Evolutionary conservation across 2,888 invertebrate species (phyloP).

Genomic region (Acleris sparsana): DNA sequence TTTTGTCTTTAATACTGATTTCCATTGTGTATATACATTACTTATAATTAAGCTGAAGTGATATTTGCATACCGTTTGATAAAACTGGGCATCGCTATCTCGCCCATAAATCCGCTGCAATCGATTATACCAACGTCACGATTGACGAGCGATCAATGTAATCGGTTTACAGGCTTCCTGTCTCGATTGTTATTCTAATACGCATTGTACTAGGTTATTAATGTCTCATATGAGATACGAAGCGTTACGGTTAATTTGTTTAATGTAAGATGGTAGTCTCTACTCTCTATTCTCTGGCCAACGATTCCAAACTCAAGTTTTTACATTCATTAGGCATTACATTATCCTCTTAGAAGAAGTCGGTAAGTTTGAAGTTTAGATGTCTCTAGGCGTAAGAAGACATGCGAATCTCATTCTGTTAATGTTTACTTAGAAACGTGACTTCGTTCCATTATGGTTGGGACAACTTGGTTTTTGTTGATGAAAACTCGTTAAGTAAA

Average conservation of each 20-base stretch:
- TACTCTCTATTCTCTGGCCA: constrained; percentile 42
- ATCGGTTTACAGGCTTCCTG: constrained; percentile 79
- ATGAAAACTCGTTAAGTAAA: background rate
- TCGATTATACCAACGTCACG: constrained; percentile 72
- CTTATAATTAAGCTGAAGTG: constrained; percentile 18
- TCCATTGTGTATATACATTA: background rate
- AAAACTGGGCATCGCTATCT: constrained; percentile 66
- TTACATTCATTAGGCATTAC: constrained; percentile 64
- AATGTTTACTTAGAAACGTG: background rate
- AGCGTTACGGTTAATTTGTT: constrained; percentile 65
- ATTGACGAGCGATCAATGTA: constrained; percentile 75
- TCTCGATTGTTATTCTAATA: constrained; percentile 74
- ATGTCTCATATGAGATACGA: constrained; percentile 59
- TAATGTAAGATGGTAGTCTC: constrained; percentile 58
- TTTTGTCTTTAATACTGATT: no score
- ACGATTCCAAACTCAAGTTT: constrained; percentile 60
- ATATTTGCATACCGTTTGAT: constrained; percentile 51
- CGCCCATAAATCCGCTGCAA: constrained; percentile 68
- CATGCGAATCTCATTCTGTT: constrained; percentile 47
- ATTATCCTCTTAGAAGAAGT: constrained; percentile 53
- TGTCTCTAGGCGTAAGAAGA: constrained; percentile 53
- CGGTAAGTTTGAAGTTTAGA: constrained; percentile 52
- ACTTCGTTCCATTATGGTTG: background rate
- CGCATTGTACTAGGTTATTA: constrained; percentile 76
- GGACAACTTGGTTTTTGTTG: constrained; percentile 11